Conservation (phyloP, 1,140 invertebrate genomes). For the Mamestra configurata region DNA sequence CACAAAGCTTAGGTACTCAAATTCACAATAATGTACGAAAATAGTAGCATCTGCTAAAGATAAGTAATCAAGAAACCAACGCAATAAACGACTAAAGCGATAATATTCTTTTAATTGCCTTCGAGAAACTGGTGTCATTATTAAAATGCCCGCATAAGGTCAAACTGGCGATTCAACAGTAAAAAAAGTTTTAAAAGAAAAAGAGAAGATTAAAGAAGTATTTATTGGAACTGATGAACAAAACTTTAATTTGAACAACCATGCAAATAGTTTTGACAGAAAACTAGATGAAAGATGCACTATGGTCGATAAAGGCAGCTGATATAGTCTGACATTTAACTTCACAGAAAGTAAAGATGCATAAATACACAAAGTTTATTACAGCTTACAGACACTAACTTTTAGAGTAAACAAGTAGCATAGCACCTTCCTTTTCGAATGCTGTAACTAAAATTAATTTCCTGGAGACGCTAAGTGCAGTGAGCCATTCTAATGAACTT, state of each 20-base stretch:
- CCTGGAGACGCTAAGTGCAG: conserved; percentile 38
- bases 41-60: too few relatives aligned
- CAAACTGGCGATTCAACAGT: not conserved
- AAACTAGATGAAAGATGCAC: not conserved
- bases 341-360: not conserved
- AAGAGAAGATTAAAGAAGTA: conserved; percentile 2
- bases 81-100: not conserved
- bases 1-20: too few relatives aligned
- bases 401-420: not conserved
- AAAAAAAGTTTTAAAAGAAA: not conserved
- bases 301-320: not conserved
- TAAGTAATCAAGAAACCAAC: not conserved
- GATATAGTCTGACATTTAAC: not conserved
- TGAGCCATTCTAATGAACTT: conserved; percentile 30
- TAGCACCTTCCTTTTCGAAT: conserved; percentile 16
- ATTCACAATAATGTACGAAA: too few relatives aligned
- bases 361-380: not conserved
- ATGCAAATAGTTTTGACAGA: too few relatives aligned
- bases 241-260: not conserved
- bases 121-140: conserved; percentile 5
- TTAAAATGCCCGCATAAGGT: not conserved
- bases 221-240: not conserved
- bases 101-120: conserved; percentile 5
- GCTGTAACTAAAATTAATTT: conserved; percentile 35
- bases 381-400: not conserved